Conservation (phyloP, 2,888 invertebrate species). For the Thymelicus sylvestris region DNA sequence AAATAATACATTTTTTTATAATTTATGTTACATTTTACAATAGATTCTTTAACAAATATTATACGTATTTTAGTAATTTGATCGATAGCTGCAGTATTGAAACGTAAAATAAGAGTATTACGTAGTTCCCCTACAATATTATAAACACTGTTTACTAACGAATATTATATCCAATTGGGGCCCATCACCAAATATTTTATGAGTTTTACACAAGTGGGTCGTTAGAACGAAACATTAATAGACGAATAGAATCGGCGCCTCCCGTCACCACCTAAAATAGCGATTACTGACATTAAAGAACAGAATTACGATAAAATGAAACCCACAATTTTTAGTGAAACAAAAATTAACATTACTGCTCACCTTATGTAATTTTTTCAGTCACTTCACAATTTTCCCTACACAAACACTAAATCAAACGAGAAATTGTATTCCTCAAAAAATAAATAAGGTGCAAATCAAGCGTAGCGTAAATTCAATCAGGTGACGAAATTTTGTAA, state of each 20-base stretch:
- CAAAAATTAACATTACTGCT: slow-evolving; percentile 3
- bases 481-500: slow-evolving; percentile 42
- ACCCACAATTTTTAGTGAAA: not conserved
- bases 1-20: too few species aligned
- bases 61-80: too few species aligned
- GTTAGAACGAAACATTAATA: slow-evolving; percentile 19
- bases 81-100: too few species aligned
- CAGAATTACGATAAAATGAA: slow-evolving; percentile 45
- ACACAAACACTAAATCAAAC: not conserved
- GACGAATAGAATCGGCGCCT: slow-evolving; percentile 42
- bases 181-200: not conserved
- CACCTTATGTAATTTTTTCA: not conserved
- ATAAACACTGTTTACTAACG: slow-evolving; percentile 7
- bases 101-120: too few species aligned
- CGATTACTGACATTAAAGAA: slow-evolving; percentile 51
- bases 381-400: slow-evolving; percentile 3
- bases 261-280: slow-evolving; percentile 77
- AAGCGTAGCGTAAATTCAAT: slow-evolving; percentile 40
- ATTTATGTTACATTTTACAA: too few species aligned
- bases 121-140: not conserved
- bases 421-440: not conserved
- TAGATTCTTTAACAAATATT: too few species aligned
- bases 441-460: not conserved
- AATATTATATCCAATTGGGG: not conserved
- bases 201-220: not conserved